A percentile compares a stretch with the other conserved stretches of the same genome.
Conservation (phyloP, 2,888 invertebrate genomes). For the Euplexia lucipara region DNA sequence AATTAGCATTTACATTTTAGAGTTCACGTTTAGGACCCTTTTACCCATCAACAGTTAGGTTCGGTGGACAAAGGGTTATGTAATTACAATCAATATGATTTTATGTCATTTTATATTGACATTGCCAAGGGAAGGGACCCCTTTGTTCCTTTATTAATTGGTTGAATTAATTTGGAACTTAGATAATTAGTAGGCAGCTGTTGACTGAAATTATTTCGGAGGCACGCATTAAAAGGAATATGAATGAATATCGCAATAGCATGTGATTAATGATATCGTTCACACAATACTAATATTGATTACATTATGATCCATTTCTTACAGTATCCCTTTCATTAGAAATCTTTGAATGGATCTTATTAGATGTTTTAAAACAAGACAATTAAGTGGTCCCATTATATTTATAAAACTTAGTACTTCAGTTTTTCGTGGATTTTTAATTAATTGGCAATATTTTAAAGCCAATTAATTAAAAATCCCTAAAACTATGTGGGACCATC, state of each 20-base stretch:
- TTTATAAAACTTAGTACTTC: no score
- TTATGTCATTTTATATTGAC: constrained; percentile 49
- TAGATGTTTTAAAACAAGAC: constrained; percentile 9
- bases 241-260: constrained; percentile 11
- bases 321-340: constrained; percentile 6
- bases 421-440: no score
- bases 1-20: constrained; percentile 24
- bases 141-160: constrained; percentile 51
- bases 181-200: constrained; percentile 47
- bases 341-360: background rate
- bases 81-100: constrained; percentile 51
- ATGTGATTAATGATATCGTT: constrained; percentile 15
- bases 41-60: constrained; percentile 27
- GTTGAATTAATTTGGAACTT: constrained; percentile 52
- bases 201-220: constrained; percentile 23
- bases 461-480: no score
- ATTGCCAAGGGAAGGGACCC: constrained; percentile 30
- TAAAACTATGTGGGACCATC: no score
- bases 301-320: constrained; percentile 5
- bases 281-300: constrained; percentile 1
- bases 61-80: constrained; percentile 48
- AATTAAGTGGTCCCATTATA: constrained; percentile 1
- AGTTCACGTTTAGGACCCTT: constrained; percentile 16
- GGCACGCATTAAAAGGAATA: constrained; percentile 5
- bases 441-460: no score